These are phyloP conservation scores for Dipus sagitta DNA, from an alignment of 2,797 vertebrate genomes.

Conservation along the genomic window DNA sequence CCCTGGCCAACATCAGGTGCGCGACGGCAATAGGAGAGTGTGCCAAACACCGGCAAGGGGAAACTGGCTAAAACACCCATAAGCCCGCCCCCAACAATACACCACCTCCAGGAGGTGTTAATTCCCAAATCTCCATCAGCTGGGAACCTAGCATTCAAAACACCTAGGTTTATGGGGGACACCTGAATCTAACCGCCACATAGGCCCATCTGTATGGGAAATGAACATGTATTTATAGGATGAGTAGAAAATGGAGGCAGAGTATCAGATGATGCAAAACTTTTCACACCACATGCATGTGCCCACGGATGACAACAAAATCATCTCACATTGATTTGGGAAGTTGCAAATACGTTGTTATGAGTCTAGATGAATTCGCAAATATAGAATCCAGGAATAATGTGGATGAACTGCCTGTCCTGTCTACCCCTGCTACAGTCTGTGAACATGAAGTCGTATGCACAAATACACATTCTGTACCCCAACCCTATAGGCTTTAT, in stretches of 20 bases:
- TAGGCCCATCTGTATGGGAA: neutral
- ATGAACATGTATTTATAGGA: neutral
- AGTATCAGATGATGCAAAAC: too few species aligned
- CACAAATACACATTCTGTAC: too few species aligned
- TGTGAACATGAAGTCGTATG: neutral
- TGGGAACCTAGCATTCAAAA: too few species aligned
- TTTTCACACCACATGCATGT: neutral
- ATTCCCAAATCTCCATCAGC: too few species aligned
- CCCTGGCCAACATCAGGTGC: too few species aligned
- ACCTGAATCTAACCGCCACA: too few species aligned
- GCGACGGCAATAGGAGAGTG: too few species aligned
- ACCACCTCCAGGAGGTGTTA: too few species aligned
- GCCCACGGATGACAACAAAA: neutral
- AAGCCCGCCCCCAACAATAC: too few species aligned
- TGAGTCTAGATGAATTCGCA: neutral
- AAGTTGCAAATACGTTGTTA: neutral
- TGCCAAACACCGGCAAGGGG: too few species aligned
- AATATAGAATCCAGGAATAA: neutral
- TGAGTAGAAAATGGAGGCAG: neutral
- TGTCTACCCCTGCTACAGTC: neutral
- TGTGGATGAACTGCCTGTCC: accelerated
- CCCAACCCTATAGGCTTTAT: neutral
- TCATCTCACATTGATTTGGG: accelerated
- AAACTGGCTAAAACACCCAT: too few species aligned
- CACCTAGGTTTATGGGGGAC: too few species aligned